phyloP scores from a whole-genome alignment of 2,113 vertebrate genomes.

The Zosterops hypoxanthus region DNA sequence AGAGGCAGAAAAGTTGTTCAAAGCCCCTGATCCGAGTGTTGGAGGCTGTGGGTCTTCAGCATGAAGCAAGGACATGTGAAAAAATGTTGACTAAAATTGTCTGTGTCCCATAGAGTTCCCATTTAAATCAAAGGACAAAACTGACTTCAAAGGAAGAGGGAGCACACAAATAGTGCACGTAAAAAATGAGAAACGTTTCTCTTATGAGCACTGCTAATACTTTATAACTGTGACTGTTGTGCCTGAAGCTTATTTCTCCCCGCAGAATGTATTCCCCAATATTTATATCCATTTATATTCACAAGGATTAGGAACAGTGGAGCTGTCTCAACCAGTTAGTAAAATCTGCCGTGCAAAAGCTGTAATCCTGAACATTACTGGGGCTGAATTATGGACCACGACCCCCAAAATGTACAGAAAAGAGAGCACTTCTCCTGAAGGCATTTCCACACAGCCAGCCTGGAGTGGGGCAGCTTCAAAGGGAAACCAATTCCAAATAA shows the following conservation, averaged over 20 bases:
- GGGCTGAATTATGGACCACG: not conserved
- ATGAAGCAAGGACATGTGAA: not conserved
- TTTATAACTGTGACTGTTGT: not conserved
- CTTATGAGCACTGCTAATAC: not conserved
- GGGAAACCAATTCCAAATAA: not conserved
- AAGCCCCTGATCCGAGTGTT: not conserved
- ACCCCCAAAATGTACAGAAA: not conserved
- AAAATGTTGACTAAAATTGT: not conserved
- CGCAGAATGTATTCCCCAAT: not conserved
- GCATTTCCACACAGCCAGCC: not conserved
- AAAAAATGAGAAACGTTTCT: not conserved
- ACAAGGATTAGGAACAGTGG: constrained; percentile 18
- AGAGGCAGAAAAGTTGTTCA: not conserved
- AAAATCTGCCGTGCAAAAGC: not conserved
- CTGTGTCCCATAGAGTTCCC: not conserved
- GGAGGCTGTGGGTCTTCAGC: not conserved
- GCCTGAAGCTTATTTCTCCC: constrained; percentile 5
- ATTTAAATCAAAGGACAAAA: constrained; percentile 3
- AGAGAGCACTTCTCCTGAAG: not conserved
- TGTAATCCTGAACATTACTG: not conserved
- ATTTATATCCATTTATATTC: constrained; percentile 26
- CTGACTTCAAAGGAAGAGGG: not conserved
- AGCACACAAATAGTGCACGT: not conserved
- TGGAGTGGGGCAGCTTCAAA: not conserved
- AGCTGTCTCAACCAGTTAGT: constrained; percentile 16